phyloP scores from a whole-genome alignment of 2,888 invertebrate genomes.

The Polydrusus pterygomalis region DNA sequence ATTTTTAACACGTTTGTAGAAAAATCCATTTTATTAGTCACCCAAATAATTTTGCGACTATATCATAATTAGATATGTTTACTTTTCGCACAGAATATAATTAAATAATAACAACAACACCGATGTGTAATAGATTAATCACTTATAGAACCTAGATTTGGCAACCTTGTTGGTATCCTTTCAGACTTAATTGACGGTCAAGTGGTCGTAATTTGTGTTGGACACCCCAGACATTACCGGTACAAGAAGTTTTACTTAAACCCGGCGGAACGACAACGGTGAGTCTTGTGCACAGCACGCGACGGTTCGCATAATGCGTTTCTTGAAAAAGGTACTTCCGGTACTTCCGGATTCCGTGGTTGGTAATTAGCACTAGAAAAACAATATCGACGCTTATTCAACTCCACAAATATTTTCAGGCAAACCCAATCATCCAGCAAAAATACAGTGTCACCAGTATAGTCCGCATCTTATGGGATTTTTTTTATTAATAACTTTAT shows the following conservation, averaged over 20 bases:
- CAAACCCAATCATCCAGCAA: too few relatives aligned
- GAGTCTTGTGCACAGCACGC: slow-evolving; percentile 60
- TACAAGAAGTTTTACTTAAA: slow-evolving; percentile 62
- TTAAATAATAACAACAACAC: too few relatives aligned
- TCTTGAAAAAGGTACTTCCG: slow-evolving; percentile 40
- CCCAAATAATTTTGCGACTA: too few relatives aligned
- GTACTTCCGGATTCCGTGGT: slow-evolving; percentile 28
- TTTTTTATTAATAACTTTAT: too few relatives aligned
- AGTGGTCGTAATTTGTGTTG: slow-evolving; percentile 21
- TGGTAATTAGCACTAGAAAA: neutral
- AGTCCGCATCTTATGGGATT: too few relatives aligned
- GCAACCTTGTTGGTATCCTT: neutral
- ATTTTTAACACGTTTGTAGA: too few relatives aligned
- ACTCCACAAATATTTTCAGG: too few relatives aligned
- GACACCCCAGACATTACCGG: slow-evolving; percentile 57
- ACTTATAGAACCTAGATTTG: neutral
- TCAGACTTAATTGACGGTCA: slow-evolving; percentile 33
- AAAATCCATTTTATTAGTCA: too few relatives aligned
- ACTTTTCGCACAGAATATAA: too few relatives aligned
- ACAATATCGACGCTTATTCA: slow-evolving; percentile 4
- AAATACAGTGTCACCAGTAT: too few relatives aligned
- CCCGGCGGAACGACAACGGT: slow-evolving; percentile 51
- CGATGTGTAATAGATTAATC: neutral
- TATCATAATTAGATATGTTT: too few relatives aligned
- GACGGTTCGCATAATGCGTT: slow-evolving; percentile 56